These are phyloP conservation scores for Synanthedon tipuliformis DNA, from an alignment of 2,888 invertebrate species.

Conservation along the genomic window DNA sequence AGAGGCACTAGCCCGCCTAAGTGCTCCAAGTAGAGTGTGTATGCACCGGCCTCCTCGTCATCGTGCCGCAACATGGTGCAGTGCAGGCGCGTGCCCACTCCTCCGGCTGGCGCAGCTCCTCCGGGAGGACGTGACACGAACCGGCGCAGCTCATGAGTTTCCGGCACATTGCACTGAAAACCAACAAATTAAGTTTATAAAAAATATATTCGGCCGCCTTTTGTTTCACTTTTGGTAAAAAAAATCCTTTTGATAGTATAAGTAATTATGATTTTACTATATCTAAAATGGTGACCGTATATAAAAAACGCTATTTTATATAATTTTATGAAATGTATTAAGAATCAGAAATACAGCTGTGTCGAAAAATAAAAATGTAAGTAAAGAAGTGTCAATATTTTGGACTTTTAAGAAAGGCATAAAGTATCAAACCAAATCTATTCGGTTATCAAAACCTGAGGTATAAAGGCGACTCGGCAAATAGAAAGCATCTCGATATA, in stretches of 20 bases:
- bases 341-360: too few species aligned
- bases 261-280: too few species aligned
- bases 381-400: too few species aligned
- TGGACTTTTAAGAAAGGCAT: too few species aligned
- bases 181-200: not conserved
- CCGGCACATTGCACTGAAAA: conserved; percentile 92
- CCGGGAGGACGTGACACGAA: conserved; percentile 94
- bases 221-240: not conserved
- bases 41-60: conserved; percentile 83
- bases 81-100: conserved; percentile 87
- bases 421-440: too few species aligned
- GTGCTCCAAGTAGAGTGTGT: conserved; percentile 93
- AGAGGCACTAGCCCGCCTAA: conserved; percentile 96
- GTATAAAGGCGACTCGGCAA: too few species aligned
- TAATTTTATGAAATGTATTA: too few species aligned
- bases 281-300: too few species aligned
- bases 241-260: not conserved
- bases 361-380: too few species aligned
- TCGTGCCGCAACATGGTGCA: conserved; percentile 98
- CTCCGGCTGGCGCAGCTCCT: conserved; percentile 10
- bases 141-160: conserved; percentile 85
- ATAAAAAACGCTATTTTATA: too few species aligned
- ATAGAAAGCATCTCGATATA: too few species aligned
- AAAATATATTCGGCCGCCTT: not conserved
- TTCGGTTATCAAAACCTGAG: too few species aligned